These are phyloP conservation scores for Ceyx melanurus DNA, from an alignment of 2,113 vertebrate species.

Conservation along the genomic window DNA sequence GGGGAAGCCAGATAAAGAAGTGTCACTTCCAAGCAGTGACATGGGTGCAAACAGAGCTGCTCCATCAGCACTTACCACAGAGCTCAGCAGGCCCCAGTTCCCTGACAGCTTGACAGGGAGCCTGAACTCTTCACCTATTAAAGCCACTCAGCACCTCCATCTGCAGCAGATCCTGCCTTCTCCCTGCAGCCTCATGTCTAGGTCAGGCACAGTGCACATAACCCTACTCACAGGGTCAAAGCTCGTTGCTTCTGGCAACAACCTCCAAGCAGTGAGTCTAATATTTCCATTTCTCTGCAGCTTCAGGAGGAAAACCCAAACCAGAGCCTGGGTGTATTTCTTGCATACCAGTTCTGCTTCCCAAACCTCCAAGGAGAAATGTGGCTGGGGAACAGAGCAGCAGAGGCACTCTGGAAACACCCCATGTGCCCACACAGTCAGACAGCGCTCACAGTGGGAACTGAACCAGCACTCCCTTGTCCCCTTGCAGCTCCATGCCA, in stretches of 20 bases:
- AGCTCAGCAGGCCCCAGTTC: not conserved
- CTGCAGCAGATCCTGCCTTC: not conserved
- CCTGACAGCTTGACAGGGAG: not conserved
- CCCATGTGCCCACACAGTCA: fast-evolving
- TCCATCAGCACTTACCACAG: not conserved
- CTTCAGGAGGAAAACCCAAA: fast-evolving
- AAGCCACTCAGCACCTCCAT: not conserved
- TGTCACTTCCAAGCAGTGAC: not conserved
- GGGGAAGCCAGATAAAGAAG: not conserved
- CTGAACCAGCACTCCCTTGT: not conserved
- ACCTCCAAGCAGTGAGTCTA: not conserved
- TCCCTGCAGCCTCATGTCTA: not conserved
- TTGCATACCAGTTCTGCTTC: not conserved
- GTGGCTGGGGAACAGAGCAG: not conserved
- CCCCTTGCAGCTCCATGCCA: not conserved
- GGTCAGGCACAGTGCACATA: fast-evolving
- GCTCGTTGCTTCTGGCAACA: not conserved
- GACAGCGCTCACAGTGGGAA: fast-evolving
- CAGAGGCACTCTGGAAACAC: not conserved
- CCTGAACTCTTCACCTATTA: not conserved
- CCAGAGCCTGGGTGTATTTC: not conserved
- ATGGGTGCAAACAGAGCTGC: not conserved
- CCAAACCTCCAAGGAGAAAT: not conserved
- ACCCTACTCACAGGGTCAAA: no score
- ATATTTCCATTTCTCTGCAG: not conserved